Evolutionary conservation across 2,113 vertebrate genomes (phyloP).

Genomic region (Maylandia zebra): DNA sequence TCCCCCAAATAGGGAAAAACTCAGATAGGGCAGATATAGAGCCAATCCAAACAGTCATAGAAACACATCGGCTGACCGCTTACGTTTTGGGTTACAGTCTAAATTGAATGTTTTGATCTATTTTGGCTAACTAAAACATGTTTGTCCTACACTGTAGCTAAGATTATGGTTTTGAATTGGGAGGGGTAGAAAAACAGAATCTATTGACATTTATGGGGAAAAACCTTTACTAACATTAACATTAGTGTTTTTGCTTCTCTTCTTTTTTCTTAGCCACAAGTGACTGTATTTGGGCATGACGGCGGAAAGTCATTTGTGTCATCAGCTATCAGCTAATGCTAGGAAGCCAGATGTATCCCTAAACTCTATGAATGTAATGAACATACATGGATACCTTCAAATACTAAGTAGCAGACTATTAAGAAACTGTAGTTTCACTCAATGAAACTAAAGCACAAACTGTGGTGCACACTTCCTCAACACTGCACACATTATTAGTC

Average conservation of each 20-base stretch:
- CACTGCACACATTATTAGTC: background rate
- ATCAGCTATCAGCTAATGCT: background rate
- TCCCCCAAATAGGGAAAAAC: background rate
- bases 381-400: background rate
- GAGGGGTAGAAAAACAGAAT: background rate
- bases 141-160: background rate
- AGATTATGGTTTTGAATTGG: background rate
- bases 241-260: background rate
- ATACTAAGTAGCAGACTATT: background rate
- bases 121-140: background rate
- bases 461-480: background rate
- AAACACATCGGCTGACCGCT: background rate
- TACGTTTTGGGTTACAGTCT: background rate
- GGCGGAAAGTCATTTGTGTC: background rate
- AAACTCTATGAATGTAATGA: background rate
- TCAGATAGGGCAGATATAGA: background rate
- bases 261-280: background rate
- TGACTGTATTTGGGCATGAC: background rate
- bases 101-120: background rate
- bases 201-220: background rate
- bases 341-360: background rate
- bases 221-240: background rate
- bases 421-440: background rate
- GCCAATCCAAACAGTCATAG: background rate
- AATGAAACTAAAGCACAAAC: background rate